A percentile compares a stretch with the other conserved stretches of the same genome.
Conservation (phyloP, 1,140 invertebrate species). For the Oryzaephilus surinamensis region DNA sequence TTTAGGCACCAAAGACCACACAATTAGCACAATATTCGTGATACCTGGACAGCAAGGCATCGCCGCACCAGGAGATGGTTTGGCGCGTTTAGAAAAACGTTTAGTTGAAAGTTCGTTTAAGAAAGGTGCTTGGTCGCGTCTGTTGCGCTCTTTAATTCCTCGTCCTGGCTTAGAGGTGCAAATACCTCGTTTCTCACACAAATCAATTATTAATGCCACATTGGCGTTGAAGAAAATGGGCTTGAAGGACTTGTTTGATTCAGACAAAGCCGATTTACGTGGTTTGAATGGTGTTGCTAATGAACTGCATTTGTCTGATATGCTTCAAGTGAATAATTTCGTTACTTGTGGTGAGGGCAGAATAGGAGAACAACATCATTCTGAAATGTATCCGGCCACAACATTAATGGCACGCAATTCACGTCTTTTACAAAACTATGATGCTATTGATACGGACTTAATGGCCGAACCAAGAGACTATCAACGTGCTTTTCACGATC, state of each 20-base stretch:
- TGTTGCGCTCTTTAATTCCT: constrained; percentile 60
- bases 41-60: constrained; percentile 50
- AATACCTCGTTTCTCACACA: constrained; percentile 71
- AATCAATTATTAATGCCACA: constrained; percentile 68
- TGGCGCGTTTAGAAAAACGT: constrained; percentile 58
- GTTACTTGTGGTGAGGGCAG: constrained; percentile 66
- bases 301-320: constrained; percentile 65
- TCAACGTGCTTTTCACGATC: constrained; percentile 50
- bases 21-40: constrained; percentile 65
- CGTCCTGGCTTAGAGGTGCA: constrained; percentile 65
- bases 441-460: neutral
- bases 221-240: constrained; percentile 67
- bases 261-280: constrained; percentile 61
- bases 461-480: constrained; percentile 32
- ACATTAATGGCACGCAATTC: no score
- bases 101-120: constrained; percentile 52
- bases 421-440: neutral
- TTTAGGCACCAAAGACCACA: constrained; percentile 54
- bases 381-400: constrained; percentile 65
- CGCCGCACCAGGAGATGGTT: constrained; percentile 60
- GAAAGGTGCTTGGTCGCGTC: constrained; percentile 59
- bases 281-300: constrained; percentile 65
- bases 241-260: constrained; percentile 62
- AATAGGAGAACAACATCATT: constrained; percentile 60
- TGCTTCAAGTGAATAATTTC: constrained; percentile 68